Percentiles rank a stretch among this genome's conserved stretches.
Evolutionary conservation across 2,113 vertebrate species (phyloP).

Genomic region (Buteo buteo): DNA sequence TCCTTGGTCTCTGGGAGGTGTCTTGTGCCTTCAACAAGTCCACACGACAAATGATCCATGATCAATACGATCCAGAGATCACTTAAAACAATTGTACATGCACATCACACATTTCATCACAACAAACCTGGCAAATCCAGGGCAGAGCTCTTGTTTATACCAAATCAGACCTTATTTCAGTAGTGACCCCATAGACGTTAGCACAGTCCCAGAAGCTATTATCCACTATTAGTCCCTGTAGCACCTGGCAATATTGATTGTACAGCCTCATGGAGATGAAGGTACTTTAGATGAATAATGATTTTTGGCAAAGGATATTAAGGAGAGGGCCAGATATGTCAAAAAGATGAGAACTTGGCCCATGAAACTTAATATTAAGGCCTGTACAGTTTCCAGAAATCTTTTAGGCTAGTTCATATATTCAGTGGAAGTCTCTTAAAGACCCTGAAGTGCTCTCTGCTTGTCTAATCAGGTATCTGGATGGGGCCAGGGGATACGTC

Average conservation of each 20-base stretch:
- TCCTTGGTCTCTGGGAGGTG: not conserved
- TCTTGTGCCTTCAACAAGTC: not conserved
- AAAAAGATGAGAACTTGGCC: not conserved
- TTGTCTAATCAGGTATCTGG: not conserved
- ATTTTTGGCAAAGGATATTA: not conserved
- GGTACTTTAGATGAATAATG: not conserved
- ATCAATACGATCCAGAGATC: fast-evolving
- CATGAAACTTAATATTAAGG: not conserved
- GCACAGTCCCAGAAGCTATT: not conserved
- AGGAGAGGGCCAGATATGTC: not conserved
- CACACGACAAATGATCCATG: not conserved
- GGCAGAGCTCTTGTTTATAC: not conserved
- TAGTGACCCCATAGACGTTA: not conserved
- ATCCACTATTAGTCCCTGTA: not conserved
- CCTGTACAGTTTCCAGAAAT: not conserved
- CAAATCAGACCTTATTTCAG: not conserved
- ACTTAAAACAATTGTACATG: not conserved
- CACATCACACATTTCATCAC: not conserved
- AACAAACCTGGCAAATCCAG: not conserved
- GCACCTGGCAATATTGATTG: not conserved
- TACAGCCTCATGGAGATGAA: not conserved
- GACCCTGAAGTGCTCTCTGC: not conserved
- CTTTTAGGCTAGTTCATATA: not conserved
- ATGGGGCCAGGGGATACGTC: fast-evolving
- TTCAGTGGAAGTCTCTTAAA: not conserved